phyloP scores from a whole-genome alignment of 2,888 invertebrate genomes.

The Lepidochrysops patricia region DNA sequence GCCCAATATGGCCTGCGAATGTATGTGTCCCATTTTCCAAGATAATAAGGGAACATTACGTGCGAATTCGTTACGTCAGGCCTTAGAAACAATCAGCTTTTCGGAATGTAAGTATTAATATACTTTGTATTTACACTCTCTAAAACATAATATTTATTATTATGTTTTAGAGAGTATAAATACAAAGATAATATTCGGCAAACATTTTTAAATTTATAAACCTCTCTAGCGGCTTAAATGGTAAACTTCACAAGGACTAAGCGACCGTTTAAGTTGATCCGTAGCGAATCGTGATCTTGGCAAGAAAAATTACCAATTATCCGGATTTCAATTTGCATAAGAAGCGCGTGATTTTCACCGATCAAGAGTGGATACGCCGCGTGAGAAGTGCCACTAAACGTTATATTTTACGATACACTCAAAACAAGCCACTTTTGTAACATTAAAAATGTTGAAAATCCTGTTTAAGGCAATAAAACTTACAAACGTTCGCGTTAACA shows the following conservation, averaged over 20 bases:
- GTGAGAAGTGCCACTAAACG: constrained; percentile 37
- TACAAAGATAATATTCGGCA: no score
- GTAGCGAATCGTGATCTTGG: constrained; percentile 13
- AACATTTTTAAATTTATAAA: no score
- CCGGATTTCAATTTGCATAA: constrained; percentile 53
- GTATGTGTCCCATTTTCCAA: background rate
- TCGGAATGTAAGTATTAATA: no score
- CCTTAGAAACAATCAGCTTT: no score
- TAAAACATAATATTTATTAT: no score
- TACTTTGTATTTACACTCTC: no score
- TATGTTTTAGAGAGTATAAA: no score
- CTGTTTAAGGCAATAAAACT: background rate
- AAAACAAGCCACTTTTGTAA: background rate
- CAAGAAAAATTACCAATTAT: constrained; percentile 36
- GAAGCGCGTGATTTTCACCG: constrained; percentile 41
- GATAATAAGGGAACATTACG: constrained; percentile 1
- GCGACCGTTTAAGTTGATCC: constrained; percentile 12
- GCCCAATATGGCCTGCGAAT: constrained; percentile 1
- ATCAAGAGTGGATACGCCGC: constrained; percentile 45
- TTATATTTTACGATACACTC: constrained; percentile 13
- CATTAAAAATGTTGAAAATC: background rate
- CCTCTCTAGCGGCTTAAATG: background rate
- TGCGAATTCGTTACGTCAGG: background rate
- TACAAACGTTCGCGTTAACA: background rate
- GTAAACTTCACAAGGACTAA: constrained; percentile 9